A percentile compares a stretch with the other conserved stretches of the same genome.
phyloP scores from a whole-genome alignment of 2,797 vertebrate genomes.

The Channa striata region DNA sequence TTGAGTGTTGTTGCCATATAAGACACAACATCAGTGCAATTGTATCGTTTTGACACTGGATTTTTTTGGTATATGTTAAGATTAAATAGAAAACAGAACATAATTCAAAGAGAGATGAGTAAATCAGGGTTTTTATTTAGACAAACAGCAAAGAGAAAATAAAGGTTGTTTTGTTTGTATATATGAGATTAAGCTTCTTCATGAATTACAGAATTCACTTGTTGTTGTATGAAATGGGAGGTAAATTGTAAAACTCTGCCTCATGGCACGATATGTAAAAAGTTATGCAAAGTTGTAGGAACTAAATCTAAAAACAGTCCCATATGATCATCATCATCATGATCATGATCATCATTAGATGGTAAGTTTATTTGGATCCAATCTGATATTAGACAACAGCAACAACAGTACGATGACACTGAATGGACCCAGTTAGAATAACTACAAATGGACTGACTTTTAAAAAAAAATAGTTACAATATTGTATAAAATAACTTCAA shows the following conservation, averaged over 20 bases:
- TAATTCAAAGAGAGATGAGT: neutral
- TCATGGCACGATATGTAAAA: neutral
- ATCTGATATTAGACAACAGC: neutral
- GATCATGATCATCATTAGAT: no score
- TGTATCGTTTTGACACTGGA: conserved; percentile 25
- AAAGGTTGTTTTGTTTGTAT: conserved; percentile 26
- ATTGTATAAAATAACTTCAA: no score
- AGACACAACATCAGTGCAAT: conserved; percentile 32
- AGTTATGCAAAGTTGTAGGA: neutral
- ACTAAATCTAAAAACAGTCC: neutral
- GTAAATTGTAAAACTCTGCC: no score
- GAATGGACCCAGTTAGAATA: no score
- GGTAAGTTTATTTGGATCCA: neutral
- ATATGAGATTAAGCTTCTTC: conserved; percentile 32
- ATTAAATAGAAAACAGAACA: conserved; percentile 31
- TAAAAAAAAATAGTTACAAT: no score
- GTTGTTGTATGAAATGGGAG: no score
- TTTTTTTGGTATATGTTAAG: conserved; percentile 36
- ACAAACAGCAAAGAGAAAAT: conserved; percentile 26
- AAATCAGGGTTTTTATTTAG: conserved; percentile 13
- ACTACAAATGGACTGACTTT: no score
- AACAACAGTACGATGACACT: neutral
- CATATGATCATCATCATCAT: neutral
- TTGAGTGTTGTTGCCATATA: conserved; percentile 24
- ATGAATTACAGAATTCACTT: conserved; percentile 24